Evolutionary conservation across 2,888 invertebrate genomes (phyloP).

Genomic region (Acanthosoma haemorrhoidale): DNA sequence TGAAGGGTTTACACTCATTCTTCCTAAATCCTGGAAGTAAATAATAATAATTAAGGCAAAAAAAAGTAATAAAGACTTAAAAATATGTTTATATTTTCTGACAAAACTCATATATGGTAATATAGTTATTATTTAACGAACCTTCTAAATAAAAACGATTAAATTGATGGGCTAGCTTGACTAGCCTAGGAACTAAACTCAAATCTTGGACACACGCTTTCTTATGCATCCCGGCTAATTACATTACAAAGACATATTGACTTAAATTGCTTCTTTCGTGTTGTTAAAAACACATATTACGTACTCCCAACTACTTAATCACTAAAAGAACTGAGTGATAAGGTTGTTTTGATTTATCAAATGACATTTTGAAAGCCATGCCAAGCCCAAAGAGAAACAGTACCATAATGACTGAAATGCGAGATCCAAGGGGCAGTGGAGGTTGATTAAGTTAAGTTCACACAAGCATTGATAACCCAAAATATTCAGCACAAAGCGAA

Average conservation of each 20-base stretch:
- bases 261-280: neutral
- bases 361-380: slow-evolving; percentile 27
- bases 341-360: slow-evolving; percentile 20
- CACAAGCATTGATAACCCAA: too few relatives aligned
- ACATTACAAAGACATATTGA: neutral
- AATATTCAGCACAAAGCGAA: too few relatives aligned
- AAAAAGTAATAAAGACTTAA: neutral
- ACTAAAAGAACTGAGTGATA: neutral
- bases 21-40: slow-evolving; percentile 60
- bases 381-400: slow-evolving; percentile 11
- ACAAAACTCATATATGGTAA: neutral
- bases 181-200: slow-evolving; percentile 40
- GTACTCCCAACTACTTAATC: neutral
- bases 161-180: slow-evolving; percentile 78
- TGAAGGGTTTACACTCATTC: slow-evolving; percentile 77
- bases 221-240: slow-evolving; percentile 17
- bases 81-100: neutral
- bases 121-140: slow-evolving; percentile 47
- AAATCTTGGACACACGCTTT: slow-evolving; percentile 12
- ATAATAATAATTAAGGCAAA: neutral
- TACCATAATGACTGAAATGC: neutral
- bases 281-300: neutral
- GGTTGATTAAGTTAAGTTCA: too few relatives aligned
- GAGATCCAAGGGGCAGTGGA: neutral
- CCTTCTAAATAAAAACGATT: slow-evolving; percentile 86